Percentiles rank a stretch among this genome's conserved stretches.
phyloP scores from a whole-genome alignment of 2,797 vertebrate species.

The Salmo trutta region DNA sequence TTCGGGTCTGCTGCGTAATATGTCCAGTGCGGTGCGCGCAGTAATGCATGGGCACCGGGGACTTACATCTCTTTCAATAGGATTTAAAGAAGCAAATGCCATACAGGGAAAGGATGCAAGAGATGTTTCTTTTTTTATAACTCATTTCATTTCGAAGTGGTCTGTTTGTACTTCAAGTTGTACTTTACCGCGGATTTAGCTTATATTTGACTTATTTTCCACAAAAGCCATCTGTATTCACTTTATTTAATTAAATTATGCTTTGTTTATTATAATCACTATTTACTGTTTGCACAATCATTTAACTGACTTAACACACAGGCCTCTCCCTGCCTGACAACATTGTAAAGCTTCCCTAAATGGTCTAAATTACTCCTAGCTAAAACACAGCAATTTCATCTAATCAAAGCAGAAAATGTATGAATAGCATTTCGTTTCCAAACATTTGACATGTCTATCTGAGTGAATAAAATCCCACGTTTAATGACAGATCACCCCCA shows the following conservation, averaged over 20 bases:
- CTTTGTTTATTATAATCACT: background rate
- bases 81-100: constrained; percentile 17
- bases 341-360: background rate
- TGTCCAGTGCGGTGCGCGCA: constrained; percentile 6
- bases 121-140: background rate
- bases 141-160: background rate
- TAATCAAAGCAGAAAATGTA: background rate
- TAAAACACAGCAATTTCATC: background rate
- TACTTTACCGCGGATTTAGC: background rate
- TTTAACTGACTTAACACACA: background rate
- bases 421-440: background rate
- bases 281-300: background rate
- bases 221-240: background rate
- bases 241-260: background rate
- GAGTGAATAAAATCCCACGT: background rate
- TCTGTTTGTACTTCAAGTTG: background rate
- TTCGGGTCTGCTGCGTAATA: constrained; percentile 30
- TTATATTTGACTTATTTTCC: background rate
- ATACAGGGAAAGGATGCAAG: background rate
- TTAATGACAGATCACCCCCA: background rate
- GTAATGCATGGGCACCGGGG: constrained; percentile 19
- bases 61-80: constrained; percentile 12
- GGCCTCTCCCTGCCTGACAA: background rate
- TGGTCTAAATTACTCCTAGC: background rate
- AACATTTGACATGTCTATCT: background rate